These are phyloP conservation scores for Heliconius eleuchia DNA, from an alignment of 1,140 invertebrate species.

Conservation along the genomic window DNA sequence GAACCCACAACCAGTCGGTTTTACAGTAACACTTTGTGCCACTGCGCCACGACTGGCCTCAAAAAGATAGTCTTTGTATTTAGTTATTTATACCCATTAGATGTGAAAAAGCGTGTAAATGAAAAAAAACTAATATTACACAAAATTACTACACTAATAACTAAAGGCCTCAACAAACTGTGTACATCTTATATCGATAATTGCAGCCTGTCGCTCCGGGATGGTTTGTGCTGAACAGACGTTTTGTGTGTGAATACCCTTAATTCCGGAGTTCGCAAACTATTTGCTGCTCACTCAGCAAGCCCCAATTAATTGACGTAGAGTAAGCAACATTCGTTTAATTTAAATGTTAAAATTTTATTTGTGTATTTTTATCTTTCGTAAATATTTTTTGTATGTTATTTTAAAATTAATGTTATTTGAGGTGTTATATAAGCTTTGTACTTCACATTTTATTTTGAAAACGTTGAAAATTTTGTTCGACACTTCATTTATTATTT, in stretches of 20 bases:
- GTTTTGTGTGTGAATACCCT: slow-evolving; percentile 42
- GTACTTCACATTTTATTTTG: too few species aligned
- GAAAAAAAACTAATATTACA: not conserved
- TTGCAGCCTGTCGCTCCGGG: not conserved
- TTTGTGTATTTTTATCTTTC: not conserved
- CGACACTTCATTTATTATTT: too few species aligned
- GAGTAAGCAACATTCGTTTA: slow-evolving; percentile 18
- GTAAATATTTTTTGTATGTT: not conserved
- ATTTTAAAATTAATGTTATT: not conserved
- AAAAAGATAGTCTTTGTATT: too few species aligned
- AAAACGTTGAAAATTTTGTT: too few species aligned
- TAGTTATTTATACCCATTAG: too few species aligned
- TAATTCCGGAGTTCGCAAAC: slow-evolving; percentile 45
- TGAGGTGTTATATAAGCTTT: not conserved
- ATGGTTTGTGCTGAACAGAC: slow-evolving; percentile 29
- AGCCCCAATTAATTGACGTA: slow-evolving; percentile 38
- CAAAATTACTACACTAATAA: not conserved
- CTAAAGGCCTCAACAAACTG: not conserved
- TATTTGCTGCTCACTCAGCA: slow-evolving; percentile 42
- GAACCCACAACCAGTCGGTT: too few species aligned
- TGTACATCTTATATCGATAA: slow-evolving; percentile 12
- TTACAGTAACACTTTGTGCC: too few species aligned
- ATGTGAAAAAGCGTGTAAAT: too few species aligned
- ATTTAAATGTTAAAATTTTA: slow-evolving; percentile 8
- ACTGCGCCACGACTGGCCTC: too few species aligned